These are phyloP conservation scores for Pachyramphus minor DNA, from an alignment of 2,113 vertebrate genomes.

Conservation along the genomic window DNA sequence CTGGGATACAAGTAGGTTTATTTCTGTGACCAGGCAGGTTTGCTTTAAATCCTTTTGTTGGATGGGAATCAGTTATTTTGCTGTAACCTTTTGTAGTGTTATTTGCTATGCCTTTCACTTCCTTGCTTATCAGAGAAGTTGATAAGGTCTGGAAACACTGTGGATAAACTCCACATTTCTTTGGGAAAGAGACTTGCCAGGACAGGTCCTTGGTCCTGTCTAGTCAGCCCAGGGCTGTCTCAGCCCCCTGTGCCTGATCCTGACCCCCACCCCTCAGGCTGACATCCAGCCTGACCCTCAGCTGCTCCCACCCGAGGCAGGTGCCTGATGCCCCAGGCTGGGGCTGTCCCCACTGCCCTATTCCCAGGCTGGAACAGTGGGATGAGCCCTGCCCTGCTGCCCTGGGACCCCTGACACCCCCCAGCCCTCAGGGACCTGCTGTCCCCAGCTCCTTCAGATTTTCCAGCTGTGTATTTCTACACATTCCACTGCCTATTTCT, in stretches of 20 bases:
- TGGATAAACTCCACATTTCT: neutral
- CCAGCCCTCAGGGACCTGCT: neutral
- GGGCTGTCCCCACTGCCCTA: neutral
- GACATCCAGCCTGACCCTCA: neutral
- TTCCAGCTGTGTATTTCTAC: neutral
- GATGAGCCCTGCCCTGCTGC: neutral
- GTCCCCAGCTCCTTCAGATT: neutral
- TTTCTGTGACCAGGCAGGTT: neutral
- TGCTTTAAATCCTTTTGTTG: neutral
- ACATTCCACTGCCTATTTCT: neutral
- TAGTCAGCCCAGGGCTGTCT: too few relatives aligned
- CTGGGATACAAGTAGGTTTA: neutral
- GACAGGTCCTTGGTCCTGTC: neutral
- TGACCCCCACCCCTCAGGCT: neutral
- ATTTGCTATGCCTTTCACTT: neutral
- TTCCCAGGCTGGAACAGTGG: neutral
- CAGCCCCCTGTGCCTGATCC: neutral
- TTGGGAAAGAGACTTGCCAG: neutral
- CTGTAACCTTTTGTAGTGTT: neutral
- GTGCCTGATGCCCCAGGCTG: accelerated
- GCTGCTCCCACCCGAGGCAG: neutral
- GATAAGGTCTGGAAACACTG: neutral
- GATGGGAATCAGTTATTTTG: neutral
- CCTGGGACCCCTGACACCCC: neutral
- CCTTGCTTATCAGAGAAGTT: neutral